Evolutionary conservation across 2,797 vertebrate species (phyloP).

Genomic region (Prunella strophiata): DNA sequence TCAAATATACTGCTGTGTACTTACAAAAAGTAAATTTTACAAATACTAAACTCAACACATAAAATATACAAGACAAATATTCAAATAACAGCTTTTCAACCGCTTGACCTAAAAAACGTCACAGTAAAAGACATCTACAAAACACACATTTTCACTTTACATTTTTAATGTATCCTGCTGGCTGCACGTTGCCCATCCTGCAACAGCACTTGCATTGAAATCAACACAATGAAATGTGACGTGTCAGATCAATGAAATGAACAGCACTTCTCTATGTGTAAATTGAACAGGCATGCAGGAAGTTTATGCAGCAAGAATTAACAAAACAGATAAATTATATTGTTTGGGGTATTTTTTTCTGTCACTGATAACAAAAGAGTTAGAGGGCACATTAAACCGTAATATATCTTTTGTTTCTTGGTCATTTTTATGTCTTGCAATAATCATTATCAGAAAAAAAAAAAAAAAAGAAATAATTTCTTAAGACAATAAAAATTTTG

Average conservation of each 20-base stretch:
- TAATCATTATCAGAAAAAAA: background rate
- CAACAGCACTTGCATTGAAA: constrained; percentile 17
- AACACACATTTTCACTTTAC: background rate
- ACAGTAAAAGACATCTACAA: background rate
- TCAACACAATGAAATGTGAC: constrained; percentile 51
- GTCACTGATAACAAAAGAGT: background rate
- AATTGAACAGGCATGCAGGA: constrained; percentile 9
- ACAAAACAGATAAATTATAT: constrained; percentile 30
- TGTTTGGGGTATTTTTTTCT: background rate
- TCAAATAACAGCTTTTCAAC: background rate
- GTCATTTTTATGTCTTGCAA: background rate
- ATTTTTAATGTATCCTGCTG: constrained; percentile 36
- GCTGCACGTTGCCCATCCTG: background rate
- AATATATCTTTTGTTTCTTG: background rate
- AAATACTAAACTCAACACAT: background rate
- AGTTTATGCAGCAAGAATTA: constrained; percentile 32
- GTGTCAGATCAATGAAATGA: constrained; percentile 48
- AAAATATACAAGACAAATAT: background rate
- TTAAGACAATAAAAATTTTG: background rate
- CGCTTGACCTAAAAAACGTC: background rate
- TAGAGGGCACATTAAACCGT: background rate
- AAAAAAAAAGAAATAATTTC: background rate
- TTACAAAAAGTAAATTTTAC: background rate
- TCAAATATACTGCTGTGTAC: background rate
- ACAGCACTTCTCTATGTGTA: background rate